A percentile compares a stretch with the other conserved stretches of the same genome.
These are phyloP conservation scores for Phataginus tetradactyla DNA, from an alignment of 2,797 vertebrate species.

Conservation along the genomic window DNA sequence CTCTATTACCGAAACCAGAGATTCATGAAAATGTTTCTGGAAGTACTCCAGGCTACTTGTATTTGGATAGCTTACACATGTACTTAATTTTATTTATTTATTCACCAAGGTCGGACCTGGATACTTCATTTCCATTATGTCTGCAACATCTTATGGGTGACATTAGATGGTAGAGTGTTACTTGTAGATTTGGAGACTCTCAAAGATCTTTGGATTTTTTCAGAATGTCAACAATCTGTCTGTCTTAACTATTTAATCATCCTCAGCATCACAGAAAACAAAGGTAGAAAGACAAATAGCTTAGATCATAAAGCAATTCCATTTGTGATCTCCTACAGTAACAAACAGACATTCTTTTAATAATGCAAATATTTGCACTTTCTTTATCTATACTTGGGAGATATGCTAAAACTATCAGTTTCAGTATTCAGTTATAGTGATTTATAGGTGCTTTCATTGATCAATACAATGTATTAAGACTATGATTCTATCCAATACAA, in stretches of 20 bases:
- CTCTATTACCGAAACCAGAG: background rate
- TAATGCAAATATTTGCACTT: background rate
- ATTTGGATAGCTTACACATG: background rate
- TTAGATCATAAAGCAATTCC: background rate
- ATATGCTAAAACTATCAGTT: background rate
- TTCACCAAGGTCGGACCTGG: background rate
- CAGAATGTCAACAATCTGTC: background rate
- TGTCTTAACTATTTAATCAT: conserved; percentile 9
- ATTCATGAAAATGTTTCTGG: background rate
- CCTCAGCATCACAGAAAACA: background rate
- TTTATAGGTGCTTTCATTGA: background rate
- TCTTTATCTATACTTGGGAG: background rate
- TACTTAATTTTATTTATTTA: conserved; percentile 22
- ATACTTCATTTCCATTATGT: background rate
- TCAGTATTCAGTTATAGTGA: background rate
- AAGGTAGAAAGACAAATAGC: conserved; percentile 33
- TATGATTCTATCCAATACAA: background rate
- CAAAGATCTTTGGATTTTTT: background rate
- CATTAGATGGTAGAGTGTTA: background rate
- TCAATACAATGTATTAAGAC: background rate
- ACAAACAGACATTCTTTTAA: background rate
- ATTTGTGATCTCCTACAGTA: background rate
- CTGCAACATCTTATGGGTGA: background rate
- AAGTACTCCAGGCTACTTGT: background rate
- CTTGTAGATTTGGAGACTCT: background rate